phyloP scores from a whole-genome alignment of 2,797 vertebrate genomes.

The Alauda arvensis region DNA sequence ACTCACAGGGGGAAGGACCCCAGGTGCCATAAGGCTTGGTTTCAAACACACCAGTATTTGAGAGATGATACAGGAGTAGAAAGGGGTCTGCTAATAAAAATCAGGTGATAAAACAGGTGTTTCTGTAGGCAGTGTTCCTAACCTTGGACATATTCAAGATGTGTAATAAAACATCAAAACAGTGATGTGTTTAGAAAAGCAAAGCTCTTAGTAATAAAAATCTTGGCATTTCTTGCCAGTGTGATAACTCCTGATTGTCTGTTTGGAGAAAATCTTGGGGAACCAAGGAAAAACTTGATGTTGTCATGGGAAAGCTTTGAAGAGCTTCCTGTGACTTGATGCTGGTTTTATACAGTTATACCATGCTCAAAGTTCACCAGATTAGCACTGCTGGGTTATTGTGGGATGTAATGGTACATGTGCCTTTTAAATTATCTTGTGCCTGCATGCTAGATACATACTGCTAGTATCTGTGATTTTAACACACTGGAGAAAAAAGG shows the following conservation, averaged over 20 bases:
- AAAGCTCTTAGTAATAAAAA: neutral
- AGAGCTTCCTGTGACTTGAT: neutral
- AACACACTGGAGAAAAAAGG: neutral
- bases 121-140: neutral
- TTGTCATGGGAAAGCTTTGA: neutral
- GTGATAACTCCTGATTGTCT: neutral
- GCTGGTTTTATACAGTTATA: neutral
- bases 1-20: neutral
- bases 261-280: neutral
- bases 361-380: neutral
- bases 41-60: neutral
- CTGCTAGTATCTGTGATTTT: neutral
- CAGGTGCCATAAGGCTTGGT: neutral
- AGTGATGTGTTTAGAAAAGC: neutral
- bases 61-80: neutral
- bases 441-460: neutral
- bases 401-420: neutral
- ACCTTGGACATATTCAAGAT: neutral
- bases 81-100: neutral
- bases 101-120: neutral
- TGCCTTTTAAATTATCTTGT: neutral
- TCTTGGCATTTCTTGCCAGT: neutral
- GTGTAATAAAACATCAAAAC: neutral
- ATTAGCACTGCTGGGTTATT: neutral
- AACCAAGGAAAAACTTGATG: neutral